Evolutionary conservation across 2,888 invertebrate genomes (phyloP), one percentile per base, ranked within the genome.

Genomic region (Carterocephalus palaemon): DNA sequence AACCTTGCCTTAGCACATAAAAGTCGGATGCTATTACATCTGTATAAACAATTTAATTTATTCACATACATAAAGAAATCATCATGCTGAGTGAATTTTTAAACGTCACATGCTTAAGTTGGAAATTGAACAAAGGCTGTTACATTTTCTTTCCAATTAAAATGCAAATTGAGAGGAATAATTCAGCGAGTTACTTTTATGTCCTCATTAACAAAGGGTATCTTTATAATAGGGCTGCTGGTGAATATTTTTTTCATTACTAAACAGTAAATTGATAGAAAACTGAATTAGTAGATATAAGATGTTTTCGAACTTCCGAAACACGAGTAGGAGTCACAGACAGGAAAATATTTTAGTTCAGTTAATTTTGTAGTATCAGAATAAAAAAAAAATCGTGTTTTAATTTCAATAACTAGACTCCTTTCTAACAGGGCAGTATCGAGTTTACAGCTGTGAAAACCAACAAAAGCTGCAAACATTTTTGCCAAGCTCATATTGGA

Each of bases 131-230:
- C 42, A 42, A 34, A 28, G 13, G 15, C 60, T 60, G 49, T 60
- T 59, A 56, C 56, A 64, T 65, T 73, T 70, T 70, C 68, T 71
- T 73, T 67, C 61, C 65, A 71, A 75, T 79, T 72, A 72, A 78
- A 74, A 76, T 78, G 77, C 64, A 70, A 78, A 79, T 79, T 71
- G 54, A 48, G 53, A 62, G 60, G 59, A 67, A 77, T 79, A 75
- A 71, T 67, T 78, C 64, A 67, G 65, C 64, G 67, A 67, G 66
- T 64, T 62, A 68, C 61, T 70, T 72, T 75, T 72, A 70, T 72
- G 61, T 62, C 61, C 70, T 72, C 70, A 73, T 75, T 75, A 77
- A 75, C 33, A 42, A 15, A 42, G 16, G 19, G 42, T 20, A 15
- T 34, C 26, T 26, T 34, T 28, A 20, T 34, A 28, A 12, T 2